phyloP scores from a whole-genome alignment of 2,888 invertebrate genomes.

The Folsomia candida region DNA sequence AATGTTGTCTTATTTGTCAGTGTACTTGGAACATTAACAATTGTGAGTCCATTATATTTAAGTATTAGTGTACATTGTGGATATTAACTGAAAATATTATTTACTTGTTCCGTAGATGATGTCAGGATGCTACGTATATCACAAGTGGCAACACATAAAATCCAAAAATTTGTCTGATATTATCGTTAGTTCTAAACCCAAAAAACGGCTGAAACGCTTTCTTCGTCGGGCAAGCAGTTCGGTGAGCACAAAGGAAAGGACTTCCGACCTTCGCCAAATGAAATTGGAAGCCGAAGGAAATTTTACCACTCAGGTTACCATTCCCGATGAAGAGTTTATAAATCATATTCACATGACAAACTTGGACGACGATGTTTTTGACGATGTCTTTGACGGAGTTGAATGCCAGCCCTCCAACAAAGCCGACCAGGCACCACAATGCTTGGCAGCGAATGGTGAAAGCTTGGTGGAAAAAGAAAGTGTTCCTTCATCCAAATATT shows the following conservation, averaged over 20 bases:
- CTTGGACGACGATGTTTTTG: not conserved
- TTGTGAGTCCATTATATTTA: slow-evolving; percentile 1
- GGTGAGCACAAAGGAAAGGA: not conserved
- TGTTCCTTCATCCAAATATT: not conserved
- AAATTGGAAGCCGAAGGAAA: not conserved
- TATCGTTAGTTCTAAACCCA: not conserved
- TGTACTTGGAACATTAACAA: not conserved
- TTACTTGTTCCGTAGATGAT: not conserved
- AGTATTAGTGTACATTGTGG: not conserved
- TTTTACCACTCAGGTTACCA: not conserved
- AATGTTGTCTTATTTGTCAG: slow-evolving; percentile 1
- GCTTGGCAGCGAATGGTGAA: no score
- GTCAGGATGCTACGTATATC: slow-evolving; percentile 5
- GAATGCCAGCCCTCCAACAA: no score
- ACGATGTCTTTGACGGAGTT: no score
- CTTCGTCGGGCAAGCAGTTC: not conserved
- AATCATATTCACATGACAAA: not conserved
- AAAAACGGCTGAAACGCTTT: not conserved
- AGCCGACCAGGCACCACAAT: no score
- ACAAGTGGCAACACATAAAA: slow-evolving; percentile 1
- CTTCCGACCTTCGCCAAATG: not conserved
- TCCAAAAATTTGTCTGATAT: not conserved
- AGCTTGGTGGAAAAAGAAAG: no score
- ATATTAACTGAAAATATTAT: not conserved
- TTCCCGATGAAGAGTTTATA: not conserved